phyloP scores from a whole-genome alignment of 1,140 invertebrate genomes.

The Sycophaga agraensis region DNA sequence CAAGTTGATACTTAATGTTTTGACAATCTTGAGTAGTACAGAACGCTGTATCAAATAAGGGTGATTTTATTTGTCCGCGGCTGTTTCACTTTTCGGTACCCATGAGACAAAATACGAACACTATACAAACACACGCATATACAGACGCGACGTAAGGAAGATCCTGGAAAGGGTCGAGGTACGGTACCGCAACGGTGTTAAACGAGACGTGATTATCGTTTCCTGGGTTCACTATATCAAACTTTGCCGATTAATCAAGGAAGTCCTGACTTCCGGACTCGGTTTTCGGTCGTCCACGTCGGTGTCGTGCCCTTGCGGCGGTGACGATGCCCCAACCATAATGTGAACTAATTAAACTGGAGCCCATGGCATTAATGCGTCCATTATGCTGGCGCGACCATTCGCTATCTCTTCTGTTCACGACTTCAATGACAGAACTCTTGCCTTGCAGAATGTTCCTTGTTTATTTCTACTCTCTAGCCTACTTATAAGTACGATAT shows the following conservation, averaged over 20 bases:
- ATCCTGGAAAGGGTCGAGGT: neutral
- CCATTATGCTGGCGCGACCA: conserved; percentile 43
- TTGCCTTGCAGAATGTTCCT: neutral
- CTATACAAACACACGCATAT: neutral
- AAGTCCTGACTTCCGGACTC: too few relatives aligned
- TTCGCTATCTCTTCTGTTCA: too few relatives aligned
- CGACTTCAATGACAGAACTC: too few relatives aligned
- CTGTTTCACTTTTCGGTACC: too few relatives aligned
- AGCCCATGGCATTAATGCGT: conserved; percentile 52
- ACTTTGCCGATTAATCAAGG: conserved; percentile 56
- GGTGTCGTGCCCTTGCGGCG: neutral
- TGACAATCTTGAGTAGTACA: too few relatives aligned
- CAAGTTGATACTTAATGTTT: too few relatives aligned
- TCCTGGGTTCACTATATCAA: conserved; percentile 42
- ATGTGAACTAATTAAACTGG: conserved; percentile 57
- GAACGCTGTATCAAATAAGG: too few relatives aligned
- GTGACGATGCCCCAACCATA: conserved; percentile 49
- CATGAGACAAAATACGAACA: too few relatives aligned
- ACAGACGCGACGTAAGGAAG: conserved; percentile 3
- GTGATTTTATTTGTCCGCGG: too few relatives aligned
- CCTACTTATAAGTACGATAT: too few relatives aligned
- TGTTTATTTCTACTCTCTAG: too few relatives aligned
- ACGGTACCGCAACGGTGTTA: conserved; percentile 42
- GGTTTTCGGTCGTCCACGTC: conserved; percentile 12
- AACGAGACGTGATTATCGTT: conserved; percentile 54